phyloP scores from a whole-genome alignment of 2,797 vertebrate species.

The Diceros bicornis region DNA sequence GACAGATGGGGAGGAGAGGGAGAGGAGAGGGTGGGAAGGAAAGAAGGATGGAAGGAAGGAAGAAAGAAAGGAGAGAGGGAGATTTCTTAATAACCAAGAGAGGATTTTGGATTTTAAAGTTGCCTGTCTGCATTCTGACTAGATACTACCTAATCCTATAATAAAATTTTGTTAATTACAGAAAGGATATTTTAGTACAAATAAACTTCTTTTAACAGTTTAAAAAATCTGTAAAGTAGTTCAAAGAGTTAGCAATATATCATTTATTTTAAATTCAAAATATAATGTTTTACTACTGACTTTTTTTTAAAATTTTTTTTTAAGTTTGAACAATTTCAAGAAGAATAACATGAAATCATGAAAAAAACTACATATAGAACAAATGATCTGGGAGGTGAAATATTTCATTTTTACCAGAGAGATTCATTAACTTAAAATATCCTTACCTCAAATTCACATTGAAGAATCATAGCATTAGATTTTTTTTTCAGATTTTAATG shows the following conservation, averaged over 20 bases:
- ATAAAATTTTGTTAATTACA: neutral
- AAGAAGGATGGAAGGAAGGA: too few species aligned
- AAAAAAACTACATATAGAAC: slow-evolving; percentile 24
- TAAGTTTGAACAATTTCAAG: neutral
- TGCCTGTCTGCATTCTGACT: neutral
- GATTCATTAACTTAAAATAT: slow-evolving; percentile 26
- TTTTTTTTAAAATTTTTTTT: neutral
- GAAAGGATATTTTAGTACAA: neutral
- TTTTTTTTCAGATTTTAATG: slow-evolving; percentile 32
- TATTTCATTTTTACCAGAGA: slow-evolving; percentile 40
- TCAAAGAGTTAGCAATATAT: neutral
- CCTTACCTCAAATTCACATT: neutral
- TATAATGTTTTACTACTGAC: neutral
- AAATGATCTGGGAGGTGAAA: neutral
- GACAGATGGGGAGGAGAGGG: neutral
- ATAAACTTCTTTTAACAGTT: neutral
- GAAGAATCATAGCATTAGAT: neutral
- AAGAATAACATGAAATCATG: neutral
- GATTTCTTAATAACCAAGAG: neutral
- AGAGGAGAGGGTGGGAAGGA: neutral
- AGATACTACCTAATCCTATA: neutral
- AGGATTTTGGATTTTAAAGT: neutral
- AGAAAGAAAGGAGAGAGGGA: neutral
- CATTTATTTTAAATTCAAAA: slow-evolving; percentile 28
- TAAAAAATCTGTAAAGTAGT: neutral